Evolutionary conservation across 2,888 invertebrate genomes (phyloP).

Genomic region (Arenicola marina): DNA sequence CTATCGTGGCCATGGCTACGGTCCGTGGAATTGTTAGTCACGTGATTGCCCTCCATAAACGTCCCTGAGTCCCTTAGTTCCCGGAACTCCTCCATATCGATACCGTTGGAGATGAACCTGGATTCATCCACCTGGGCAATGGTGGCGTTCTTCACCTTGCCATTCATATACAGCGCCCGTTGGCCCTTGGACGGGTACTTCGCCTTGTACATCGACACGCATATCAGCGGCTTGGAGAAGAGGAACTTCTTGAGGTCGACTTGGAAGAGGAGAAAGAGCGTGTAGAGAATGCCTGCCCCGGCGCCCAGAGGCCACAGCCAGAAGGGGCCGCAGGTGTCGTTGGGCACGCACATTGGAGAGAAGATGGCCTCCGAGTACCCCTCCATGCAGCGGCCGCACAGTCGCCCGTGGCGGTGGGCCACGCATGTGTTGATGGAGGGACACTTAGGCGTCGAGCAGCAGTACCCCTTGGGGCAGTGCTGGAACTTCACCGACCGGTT

Average conservation of each 20-base stretch:
- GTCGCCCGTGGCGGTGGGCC: constrained; percentile 20
- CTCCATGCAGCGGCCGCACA: constrained; percentile 29
- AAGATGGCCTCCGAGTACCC: constrained; percentile 33
- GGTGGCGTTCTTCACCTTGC: neutral
- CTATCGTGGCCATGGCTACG: neutral
- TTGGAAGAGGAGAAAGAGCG: constrained; percentile 31
- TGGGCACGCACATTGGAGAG: constrained; percentile 26
- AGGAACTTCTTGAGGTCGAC: constrained; percentile 31
- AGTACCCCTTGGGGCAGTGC: constrained; percentile 36
- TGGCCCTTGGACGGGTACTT: neutral
- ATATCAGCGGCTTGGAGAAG: constrained; percentile 19
- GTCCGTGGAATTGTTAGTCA: neutral
- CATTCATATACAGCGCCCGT: neutral
- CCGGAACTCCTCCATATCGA: neutral
- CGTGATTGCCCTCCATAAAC: neutral
- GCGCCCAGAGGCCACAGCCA: constrained; percentile 26
- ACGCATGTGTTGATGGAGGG: constrained; percentile 23
- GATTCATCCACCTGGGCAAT: neutral
- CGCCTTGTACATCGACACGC: neutral
- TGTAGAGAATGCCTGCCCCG: constrained; percentile 24
- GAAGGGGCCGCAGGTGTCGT: constrained; percentile 24
- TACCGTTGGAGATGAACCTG: neutral
- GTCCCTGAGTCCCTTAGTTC: neutral
- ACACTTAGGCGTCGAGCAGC: constrained; percentile 29
- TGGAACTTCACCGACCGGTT: constrained; percentile 27